These are phyloP conservation scores for Calyptomena viridis DNA, from an alignment of 2,113 vertebrate species.

Conservation along the genomic window DNA sequence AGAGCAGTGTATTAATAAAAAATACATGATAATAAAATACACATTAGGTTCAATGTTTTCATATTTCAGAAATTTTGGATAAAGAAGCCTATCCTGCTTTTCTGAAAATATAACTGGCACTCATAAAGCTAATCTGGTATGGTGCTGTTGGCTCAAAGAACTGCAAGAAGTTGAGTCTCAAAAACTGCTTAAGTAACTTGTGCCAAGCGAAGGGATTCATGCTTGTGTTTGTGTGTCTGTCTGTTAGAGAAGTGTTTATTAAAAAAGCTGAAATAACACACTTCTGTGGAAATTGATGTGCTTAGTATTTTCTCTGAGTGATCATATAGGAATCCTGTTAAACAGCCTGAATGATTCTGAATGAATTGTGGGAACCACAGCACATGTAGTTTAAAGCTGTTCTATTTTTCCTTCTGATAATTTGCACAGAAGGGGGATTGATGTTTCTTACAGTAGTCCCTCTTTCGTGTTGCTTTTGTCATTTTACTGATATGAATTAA, in stretches of 20 bases:
- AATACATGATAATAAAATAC: not conserved
- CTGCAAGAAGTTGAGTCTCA: not conserved
- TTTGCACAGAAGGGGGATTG: not conserved
- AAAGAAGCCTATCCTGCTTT: not conserved
- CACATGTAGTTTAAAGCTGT: not conserved
- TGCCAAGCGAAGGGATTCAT: not conserved
- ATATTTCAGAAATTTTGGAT: not conserved
- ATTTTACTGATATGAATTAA: constrained; percentile 27
- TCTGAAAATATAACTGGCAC: not conserved
- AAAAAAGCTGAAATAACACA: not conserved
- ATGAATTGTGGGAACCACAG: not conserved
- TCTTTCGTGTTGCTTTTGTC: not conserved
- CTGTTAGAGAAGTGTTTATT: not conserved
- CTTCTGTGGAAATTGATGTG: not conserved
- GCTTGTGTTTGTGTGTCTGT: not conserved
- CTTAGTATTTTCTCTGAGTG: not conserved
- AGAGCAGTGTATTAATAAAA: not conserved
- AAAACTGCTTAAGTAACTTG: rapidly evolving
- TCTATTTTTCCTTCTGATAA: not conserved
- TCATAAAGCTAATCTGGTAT: not conserved
- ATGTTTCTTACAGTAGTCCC: not conserved
- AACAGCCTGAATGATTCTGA: not conserved
- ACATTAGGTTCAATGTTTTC: not conserved
- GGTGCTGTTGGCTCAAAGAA: not conserved
- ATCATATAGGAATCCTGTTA: not conserved